Evolutionary conservation across 2,888 invertebrate species (phyloP).

Genomic region (Drosophila mercatorum): DNA sequence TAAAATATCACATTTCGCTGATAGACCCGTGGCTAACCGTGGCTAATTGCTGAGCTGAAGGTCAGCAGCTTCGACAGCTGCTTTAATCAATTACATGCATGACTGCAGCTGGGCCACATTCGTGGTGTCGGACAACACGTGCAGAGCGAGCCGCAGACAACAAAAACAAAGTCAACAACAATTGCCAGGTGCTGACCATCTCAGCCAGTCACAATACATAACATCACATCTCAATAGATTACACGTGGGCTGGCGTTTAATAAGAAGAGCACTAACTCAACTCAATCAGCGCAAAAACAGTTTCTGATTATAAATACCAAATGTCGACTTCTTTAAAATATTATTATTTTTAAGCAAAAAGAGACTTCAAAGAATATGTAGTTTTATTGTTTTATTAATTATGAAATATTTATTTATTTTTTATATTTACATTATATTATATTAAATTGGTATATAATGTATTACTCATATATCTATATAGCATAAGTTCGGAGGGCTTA

Average conservation of each 20-base stretch:
- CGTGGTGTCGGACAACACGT: constrained; percentile 38
- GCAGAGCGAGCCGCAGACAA: constrained; percentile 31
- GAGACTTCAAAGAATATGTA: background rate
- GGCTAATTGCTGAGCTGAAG: constrained; percentile 38
- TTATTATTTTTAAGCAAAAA: background rate
- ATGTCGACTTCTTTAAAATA: background rate
- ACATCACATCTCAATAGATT: background rate
- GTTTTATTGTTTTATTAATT: background rate
- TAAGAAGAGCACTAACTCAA: background rate
- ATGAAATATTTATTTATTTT: background rate
- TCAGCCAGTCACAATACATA: background rate
- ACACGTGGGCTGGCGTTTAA: background rate
- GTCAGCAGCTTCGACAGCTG: constrained; percentile 27
- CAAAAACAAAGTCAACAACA: constrained; percentile 16
- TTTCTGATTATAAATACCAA: background rate
- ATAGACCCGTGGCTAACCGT: background rate
- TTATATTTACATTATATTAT: too few species aligned
- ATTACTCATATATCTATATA: too few species aligned
- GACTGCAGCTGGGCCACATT: constrained; percentile 40
- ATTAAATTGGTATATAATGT: too few species aligned
- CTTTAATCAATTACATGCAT: constrained; percentile 69
- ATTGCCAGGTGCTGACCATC: constrained; percentile 1
- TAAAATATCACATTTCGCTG: constrained; percentile 6
- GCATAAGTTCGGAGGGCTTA: too few species aligned
- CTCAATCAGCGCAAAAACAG: background rate